Base-by-base conservation (phyloP, 2,797 vertebrate species). In the Ptychadena robeensis region DNA sequence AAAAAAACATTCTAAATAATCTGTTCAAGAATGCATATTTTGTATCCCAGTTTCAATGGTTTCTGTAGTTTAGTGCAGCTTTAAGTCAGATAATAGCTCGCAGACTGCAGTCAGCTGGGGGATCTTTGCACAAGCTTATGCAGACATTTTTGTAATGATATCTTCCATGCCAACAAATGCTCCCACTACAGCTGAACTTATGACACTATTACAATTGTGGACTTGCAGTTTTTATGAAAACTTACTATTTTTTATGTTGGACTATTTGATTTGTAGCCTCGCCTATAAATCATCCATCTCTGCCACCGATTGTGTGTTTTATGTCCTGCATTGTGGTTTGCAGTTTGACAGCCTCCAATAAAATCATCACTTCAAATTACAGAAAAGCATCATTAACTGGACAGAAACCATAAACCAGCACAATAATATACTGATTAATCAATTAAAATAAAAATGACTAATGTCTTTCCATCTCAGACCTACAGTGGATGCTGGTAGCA, bases 341-440 rank as follows among this genome's bases (percentile, higher is more conserved):
- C 27, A 74, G 65, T 79, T 74, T 74, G 71, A 80, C 48, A 63
- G 53, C 64, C 48, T 37, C 77, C 77, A 63, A 75, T 84, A 84
- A 84, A 80, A 79, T 80, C 48, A 74, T 53, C 67, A 79, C 66
- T 69, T 48, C 79, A 71, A 84, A 75, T 84, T 71, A 84, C 7
- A 84, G 65, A 65, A 68, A 79, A 67, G 28, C 73, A 65, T 48
- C 82, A 65, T 59, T 84, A 84, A 79, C 28, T 61, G 32, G 82
- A 80, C 77, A 84, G 82, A 84, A 75, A 79, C 71, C 75, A 73
- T 84, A 84, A 84, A 80, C 18, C 82, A 63, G 70, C 76, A 69
- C 88, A 87, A 85, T 91, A 88, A 90, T 90, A 88, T 88, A 91
- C 85, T 86, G 86, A 89, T 89, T 89, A 91, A 91, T 91, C 90